A percentile compares a stretch with the other conserved stretches of the same genome.
Evolutionary conservation across 2,888 invertebrate genomes (phyloP).

Genomic region (Trachelus tabidus): DNA sequence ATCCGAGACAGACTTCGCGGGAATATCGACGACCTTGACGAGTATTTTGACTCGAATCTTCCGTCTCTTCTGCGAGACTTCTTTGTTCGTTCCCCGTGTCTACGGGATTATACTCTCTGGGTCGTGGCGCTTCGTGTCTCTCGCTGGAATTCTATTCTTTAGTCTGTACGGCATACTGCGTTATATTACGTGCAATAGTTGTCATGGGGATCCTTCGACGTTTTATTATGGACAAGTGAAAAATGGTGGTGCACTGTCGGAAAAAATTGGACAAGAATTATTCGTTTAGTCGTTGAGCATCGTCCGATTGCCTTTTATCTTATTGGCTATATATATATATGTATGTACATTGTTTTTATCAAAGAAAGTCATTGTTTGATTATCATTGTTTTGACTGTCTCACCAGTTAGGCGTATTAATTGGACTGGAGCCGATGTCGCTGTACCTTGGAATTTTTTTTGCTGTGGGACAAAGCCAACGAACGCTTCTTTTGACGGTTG

Average conservation of each 20-base stretch:
- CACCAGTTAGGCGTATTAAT: not conserved
- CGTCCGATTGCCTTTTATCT: not conserved
- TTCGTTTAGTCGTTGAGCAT: not conserved
- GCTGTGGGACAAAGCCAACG: not conserved
- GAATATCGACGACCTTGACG: not conserved
- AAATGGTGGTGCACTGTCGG: not conserved
- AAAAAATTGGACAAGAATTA: not conserved
- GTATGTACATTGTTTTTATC: no score
- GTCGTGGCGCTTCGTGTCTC: not conserved
- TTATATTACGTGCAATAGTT: no score
- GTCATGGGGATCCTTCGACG: not conserved
- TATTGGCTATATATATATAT: not conserved
- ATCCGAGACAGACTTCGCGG: not conserved
- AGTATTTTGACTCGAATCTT: not conserved
- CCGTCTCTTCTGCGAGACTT: not conserved
- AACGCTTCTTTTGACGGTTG: not conserved
- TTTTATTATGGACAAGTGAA: not conserved
- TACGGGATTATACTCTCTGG: not conserved
- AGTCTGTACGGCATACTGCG: not conserved
- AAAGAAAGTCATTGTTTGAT: not conserved
- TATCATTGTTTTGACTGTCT: not conserved
- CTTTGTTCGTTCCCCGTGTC: not conserved
- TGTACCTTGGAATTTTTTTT: not conserved
- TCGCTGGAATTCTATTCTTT: not conserved
- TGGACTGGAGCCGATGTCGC: not conserved